phyloP scores from a whole-genome alignment of 2,113 vertebrate genomes.

The Cephalopterus ornatus region DNA sequence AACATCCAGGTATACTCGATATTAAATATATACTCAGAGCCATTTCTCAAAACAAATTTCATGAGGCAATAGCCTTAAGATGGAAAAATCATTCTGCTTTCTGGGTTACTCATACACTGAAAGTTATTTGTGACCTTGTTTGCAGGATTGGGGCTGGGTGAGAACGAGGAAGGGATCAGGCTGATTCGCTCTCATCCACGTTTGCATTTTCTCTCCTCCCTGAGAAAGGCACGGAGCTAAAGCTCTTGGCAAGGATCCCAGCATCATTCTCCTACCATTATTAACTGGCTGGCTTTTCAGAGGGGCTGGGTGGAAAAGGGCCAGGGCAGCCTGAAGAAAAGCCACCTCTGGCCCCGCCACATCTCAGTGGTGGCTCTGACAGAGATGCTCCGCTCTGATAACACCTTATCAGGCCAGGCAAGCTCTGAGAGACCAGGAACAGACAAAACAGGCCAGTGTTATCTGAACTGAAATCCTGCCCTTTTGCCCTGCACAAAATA shows the following conservation, averaged over 20 bases:
- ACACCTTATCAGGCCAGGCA: background rate
- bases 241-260: background rate
- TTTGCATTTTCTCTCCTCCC: background rate
- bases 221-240: background rate
- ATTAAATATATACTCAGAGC: background rate
- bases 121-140: background rate
- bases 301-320: background rate
- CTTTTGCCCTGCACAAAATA: background rate
- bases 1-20: background rate
- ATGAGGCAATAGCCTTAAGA: background rate
- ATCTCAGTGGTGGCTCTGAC: background rate
- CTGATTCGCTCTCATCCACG: accelerated
- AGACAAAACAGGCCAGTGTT: background rate
- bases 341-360: background rate
- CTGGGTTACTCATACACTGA: background rate
- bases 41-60: background rate
- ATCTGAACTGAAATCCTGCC: background rate
- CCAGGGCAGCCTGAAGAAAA: background rate
- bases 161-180: background rate
- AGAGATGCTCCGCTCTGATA: background rate
- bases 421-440: background rate
- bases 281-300: background rate
- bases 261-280: background rate
- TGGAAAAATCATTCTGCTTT: background rate
- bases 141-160: background rate